Conservation (phyloP, 2,888 invertebrate species). For the Venusia cambrica region DNA sequence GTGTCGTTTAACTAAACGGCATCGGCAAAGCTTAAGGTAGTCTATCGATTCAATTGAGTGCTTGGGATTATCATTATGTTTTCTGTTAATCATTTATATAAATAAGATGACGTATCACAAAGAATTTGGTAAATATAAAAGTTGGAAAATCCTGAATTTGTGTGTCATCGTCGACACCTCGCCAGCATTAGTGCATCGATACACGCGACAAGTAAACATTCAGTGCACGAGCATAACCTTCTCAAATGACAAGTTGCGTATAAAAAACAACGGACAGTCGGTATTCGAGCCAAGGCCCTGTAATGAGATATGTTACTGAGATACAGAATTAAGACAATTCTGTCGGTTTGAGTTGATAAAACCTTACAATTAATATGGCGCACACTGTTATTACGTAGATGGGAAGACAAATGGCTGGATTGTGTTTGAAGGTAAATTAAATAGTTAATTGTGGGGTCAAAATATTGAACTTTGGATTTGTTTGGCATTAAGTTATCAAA, state of each 20-base stretch:
- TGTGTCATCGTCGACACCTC: conserved; percentile 35
- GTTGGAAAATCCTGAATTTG: no score
- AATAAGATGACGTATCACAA: no score
- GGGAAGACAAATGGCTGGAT: conserved; percentile 16
- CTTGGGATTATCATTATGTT: no score
- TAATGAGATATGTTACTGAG: conserved; percentile 73
- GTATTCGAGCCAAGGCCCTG: conserved; percentile 78
- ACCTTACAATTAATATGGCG: conserved; percentile 47
- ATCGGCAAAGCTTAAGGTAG: no score
- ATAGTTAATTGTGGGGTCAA: conserved; percentile 15
- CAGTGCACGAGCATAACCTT: conserved; percentile 72
- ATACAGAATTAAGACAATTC: conserved; percentile 70
- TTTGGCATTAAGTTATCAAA: conserved; percentile 4
- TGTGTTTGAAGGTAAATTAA: conserved; percentile 17
- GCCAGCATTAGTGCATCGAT: conserved; percentile 37
- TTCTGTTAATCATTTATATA: no score
- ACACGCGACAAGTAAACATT: conserved; percentile 71
- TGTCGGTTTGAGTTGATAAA: conserved; percentile 50
- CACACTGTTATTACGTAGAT: conserved; percentile 30
- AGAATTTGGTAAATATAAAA: no score
- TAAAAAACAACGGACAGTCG: conserved; percentile 75
- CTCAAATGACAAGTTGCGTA: conserved; percentile 73
- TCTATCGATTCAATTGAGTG: no score
- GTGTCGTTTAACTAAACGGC: no score
- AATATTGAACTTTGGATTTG: conserved; percentile 1